Conservation (phyloP, 2,888 invertebrate genomes). For the Lamellibrachia columna region DNA sequence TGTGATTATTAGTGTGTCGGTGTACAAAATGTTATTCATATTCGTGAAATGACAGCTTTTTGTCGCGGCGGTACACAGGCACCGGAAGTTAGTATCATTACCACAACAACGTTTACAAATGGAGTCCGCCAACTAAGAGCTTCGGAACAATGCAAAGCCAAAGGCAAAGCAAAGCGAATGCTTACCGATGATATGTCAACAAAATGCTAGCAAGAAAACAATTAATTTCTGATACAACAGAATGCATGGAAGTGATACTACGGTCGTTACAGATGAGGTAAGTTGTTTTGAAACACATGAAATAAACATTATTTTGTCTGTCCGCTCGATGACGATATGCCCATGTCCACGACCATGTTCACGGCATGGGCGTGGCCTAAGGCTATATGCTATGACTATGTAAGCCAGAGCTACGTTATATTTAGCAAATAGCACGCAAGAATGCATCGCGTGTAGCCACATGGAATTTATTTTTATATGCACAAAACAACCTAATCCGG, state of each 20-base stretch:
- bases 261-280: neutral
- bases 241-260: neutral
- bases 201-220: neutral
- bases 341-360: neutral
- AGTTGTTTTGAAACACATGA: neutral
- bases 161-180: neutral
- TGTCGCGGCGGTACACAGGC: neutral
- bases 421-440: neutral
- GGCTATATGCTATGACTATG: too few species aligned
- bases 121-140: neutral
- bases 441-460: neutral
- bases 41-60: neutral
- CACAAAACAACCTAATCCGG: neutral
- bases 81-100: constrained; percentile 16
- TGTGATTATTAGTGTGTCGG: neutral
- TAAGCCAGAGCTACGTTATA: neutral
- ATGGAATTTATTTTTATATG: neutral
- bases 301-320: neutral
- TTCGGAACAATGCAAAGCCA: neutral
- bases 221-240: neutral
- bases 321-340: neutral
- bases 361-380: neutral
- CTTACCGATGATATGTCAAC: neutral
- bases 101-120: constrained; percentile 16
- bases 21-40: neutral